These are phyloP conservation scores for Rhopalosiphum nymphaeae DNA, from an alignment of 2,888 invertebrate species.

Conservation along the genomic window DNA sequence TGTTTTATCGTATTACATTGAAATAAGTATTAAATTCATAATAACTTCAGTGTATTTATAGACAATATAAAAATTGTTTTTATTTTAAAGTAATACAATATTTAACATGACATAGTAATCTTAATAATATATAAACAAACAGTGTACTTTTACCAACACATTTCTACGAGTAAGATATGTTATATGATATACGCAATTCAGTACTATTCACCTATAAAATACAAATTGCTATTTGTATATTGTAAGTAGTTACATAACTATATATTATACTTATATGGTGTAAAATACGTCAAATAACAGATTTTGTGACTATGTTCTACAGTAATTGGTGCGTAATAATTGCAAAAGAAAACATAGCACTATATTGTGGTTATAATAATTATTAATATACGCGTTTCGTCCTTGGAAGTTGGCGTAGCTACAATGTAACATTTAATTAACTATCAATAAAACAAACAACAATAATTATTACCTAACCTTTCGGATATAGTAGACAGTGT, in stretches of 20 bases:
- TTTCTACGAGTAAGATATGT: no score
- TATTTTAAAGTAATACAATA: no score
- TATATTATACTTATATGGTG: not conserved
- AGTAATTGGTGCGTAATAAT: not conserved
- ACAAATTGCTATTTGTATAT: not conserved
- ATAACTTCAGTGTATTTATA: no score
- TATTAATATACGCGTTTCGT: not conserved
- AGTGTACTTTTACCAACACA: no score
- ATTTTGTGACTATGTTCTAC: not conserved
- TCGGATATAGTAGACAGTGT: not conserved
- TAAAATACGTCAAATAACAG: not conserved
- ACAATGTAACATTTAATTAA: not conserved
- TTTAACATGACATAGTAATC: no score
- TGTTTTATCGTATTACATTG: no score
- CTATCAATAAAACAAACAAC: conserved; percentile 20
- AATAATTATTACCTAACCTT: no score
- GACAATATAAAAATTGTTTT: no score
- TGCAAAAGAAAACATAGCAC: not conserved
- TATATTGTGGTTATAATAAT: not conserved
- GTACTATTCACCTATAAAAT: no score
- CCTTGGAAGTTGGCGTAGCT: not conserved
- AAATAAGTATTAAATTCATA: no score
- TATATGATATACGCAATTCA: no score
- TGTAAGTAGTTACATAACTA: not conserved
- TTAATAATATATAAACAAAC: no score